Evolutionary conservation across 2,888 invertebrate species (phyloP), one percentile per base, ranked within the genome.

Genomic region (Drosophila greeni): DNA sequence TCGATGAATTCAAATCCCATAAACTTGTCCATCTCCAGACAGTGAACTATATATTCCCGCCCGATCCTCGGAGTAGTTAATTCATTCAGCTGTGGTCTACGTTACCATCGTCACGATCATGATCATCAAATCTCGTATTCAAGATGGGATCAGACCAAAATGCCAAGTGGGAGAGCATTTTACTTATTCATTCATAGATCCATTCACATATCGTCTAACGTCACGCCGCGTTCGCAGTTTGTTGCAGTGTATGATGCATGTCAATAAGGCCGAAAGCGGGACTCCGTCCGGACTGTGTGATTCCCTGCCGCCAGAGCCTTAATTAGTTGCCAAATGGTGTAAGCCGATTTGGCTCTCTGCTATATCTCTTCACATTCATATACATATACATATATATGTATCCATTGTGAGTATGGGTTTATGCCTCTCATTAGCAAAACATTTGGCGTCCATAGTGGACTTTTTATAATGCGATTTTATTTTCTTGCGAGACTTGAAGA

Each of bases 381-480:
- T 11, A 20, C 20, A 14, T 31, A 20, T 57, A 23, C 5, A 23
- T 23, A 23, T 20, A 16, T 6, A 16, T 29, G 20, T 39, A 20
- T 18, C 7, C 26, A 58, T 12, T 14, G 40, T 23, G 18, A n/a
- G 20, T 60, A 0, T 60, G 33, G n/a, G 39, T 40, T 59, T 60
- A 31, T 62, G 65, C 6, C 49, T 69, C 49, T 76, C 47, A 76
- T 76, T 76, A 69, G 43, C 39, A 36, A 82, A 71, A 40, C 80
- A 71, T 20, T 67, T 60, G 26, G 49, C 70, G 78, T 81, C 20
- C 39, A 39, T 47, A 54, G 7, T 60, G 52, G 43, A 65, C 61
- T 74, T 72, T 66, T 65, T 54, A 56, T 62, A 76, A 74, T 68
- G 34, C 67, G 71, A 71, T 76, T 82, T 79, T 71, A 75, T 71